These are phyloP conservation scores for Augiades crinisus DNA, from an alignment of 2,888 invertebrate species.

Conservation along the genomic window DNA sequence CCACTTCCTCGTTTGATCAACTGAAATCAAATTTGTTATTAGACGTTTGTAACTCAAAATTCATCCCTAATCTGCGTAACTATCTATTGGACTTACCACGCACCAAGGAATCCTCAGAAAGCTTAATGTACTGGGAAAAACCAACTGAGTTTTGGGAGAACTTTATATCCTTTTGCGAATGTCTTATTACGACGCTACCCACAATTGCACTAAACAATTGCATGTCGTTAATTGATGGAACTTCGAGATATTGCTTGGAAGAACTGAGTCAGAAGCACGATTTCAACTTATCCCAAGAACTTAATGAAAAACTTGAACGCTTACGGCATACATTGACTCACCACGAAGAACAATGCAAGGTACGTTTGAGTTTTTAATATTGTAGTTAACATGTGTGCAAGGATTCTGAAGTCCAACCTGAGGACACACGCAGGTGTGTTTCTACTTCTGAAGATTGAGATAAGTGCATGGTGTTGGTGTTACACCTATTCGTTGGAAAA, in stretches of 20 bases:
- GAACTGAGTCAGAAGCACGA: slow-evolving; percentile 44
- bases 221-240: slow-evolving; percentile 54
- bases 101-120: slow-evolving; percentile 34
- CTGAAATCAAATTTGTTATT: slow-evolving; percentile 53
- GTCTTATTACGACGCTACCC: slow-evolving; percentile 56
- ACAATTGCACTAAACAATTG: slow-evolving; percentile 54
- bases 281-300: slow-evolving; percentile 45
- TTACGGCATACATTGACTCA: slow-evolving; percentile 43
- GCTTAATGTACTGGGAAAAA: slow-evolving; percentile 58
- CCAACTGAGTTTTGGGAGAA: slow-evolving; percentile 59
- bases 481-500: no score
- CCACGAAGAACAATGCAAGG: slow-evolving; percentile 43
- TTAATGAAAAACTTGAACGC: slow-evolving; percentile 40
- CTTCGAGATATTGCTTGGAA: slow-evolving; percentile 50
- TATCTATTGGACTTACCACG: slow-evolving; percentile 62
- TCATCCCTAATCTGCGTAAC: slow-evolving; percentile 47
- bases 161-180: slow-evolving; percentile 54
- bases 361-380: no score
- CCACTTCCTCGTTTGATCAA: slow-evolving; percentile 52
- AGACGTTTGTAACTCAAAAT: slow-evolving; percentile 57
- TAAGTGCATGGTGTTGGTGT: no score
- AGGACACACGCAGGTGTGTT: no score
- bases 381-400: no score
- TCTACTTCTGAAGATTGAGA: no score
- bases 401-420: no score